A percentile compares a stretch with the other conserved stretches of the same genome.
Evolutionary conservation across 2,888 invertebrate species (phyloP).

Genomic region (Sarcophaga subvicina): DNA sequence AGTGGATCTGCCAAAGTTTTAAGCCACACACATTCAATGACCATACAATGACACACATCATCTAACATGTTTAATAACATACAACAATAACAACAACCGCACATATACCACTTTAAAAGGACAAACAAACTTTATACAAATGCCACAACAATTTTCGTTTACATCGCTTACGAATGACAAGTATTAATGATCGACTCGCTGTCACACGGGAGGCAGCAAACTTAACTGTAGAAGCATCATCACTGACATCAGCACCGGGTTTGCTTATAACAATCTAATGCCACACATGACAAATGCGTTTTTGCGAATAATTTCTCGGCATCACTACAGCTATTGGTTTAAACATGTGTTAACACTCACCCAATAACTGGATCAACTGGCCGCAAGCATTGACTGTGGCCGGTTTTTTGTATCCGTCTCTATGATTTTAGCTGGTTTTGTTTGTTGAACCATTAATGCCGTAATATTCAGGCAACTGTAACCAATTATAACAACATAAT

Average conservation of each 20-base stretch:
- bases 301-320: background rate
- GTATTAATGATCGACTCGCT: slow-evolving; percentile 23
- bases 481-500: background rate
- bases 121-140: background rate
- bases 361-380: slow-evolving; percentile 64
- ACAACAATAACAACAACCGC: background rate
- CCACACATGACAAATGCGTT: background rate
- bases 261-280: background rate
- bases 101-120: background rate
- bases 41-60: background rate
- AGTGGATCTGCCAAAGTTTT: background rate
- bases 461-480: background rate
- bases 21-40: slow-evolving; percentile 44
- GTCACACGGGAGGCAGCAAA: background rate
- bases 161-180: slow-evolving; percentile 16
- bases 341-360: slow-evolving; percentile 7
- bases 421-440: background rate
- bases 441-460: background rate
- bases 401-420: background rate
- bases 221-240: background rate
- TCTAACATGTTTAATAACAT: too few species aligned
- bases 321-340: background rate
- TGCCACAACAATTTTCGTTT: background rate
- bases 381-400: background rate
- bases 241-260: background rate